A percentile compares a stretch with the other conserved stretches of the same genome.
Conservation (phyloP, 2,797 vertebrate species). For the Gymnodraco acuticeps region DNA sequence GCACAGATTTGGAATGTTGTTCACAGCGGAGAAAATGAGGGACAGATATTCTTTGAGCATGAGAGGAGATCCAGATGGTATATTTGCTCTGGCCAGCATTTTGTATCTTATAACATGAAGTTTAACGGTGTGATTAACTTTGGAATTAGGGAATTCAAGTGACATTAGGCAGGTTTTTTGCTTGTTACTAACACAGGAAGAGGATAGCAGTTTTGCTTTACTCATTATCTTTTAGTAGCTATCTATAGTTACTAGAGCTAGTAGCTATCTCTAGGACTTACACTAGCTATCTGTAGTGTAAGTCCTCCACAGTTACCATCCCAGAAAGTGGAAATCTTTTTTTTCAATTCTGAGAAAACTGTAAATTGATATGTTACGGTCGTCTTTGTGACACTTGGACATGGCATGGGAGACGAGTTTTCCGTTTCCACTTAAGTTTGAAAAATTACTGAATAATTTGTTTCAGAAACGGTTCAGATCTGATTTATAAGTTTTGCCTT, state of each 20-base stretch:
- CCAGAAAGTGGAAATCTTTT: no score
- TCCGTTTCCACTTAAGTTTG: no score
- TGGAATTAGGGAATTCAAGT: background rate
- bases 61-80: background rate
- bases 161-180: background rate
- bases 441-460: conserved; percentile 4
- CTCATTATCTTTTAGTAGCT: background rate
- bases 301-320: no score
- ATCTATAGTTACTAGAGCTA: background rate
- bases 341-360: no score
- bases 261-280: no score
- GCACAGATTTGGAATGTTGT: conserved; percentile 2
- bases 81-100: background rate
- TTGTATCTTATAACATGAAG: background rate
- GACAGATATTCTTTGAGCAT: background rate
- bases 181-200: background rate
- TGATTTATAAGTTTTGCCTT: background rate
- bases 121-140: background rate
- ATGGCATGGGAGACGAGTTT: no score
- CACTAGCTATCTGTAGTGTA: no score
- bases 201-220: background rate
- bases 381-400: no score
- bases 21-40: background rate
- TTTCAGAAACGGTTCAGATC: background rate
- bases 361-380: no score